Evolutionary conservation across 2,888 invertebrate species (phyloP).

Genomic region (Amblyjoppa fuscipennis): DNA sequence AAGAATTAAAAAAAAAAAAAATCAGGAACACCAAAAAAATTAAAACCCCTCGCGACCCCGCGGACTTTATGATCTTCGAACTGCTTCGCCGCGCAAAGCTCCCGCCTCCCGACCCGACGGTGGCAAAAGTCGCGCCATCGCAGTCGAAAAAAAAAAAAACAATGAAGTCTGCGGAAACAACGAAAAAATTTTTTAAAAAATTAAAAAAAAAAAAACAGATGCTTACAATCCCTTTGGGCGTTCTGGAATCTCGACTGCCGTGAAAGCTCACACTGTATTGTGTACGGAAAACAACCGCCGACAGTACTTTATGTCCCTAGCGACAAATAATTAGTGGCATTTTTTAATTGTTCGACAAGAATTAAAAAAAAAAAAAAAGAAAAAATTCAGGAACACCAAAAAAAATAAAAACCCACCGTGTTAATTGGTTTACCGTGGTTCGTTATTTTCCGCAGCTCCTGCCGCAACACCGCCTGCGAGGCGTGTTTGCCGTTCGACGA

Average conservation of each 20-base stretch:
- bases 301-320: not conserved
- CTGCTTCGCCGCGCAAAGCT: conserved; percentile 41
- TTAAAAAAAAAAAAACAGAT: not conserved
- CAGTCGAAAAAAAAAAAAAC: not conserved
- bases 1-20: not conserved
- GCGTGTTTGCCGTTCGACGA: no score
- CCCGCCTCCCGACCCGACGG: not conserved
- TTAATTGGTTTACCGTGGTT: not conserved
- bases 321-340: conserved; percentile 5
- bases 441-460: not conserved
- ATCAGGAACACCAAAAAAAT: not conserved
- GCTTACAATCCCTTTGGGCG: not conserved
- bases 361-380: not conserved
- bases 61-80: conserved; percentile 51
- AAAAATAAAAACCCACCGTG: not conserved
- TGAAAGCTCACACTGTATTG: not conserved
- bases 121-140: not conserved
- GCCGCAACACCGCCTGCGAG: not conserved
- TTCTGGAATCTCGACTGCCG: not conserved
- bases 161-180: not conserved
- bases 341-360: conserved; percentile 4
- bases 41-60: not conserved
- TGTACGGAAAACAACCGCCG: not conserved
- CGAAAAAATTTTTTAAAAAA: not conserved
- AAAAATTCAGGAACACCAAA: not conserved